Percentiles rank a stretch among this genome's conserved stretches.
Conservation (phyloP, 2,888 invertebrate genomes). For the Xestoiulus laeticollis region DNA sequence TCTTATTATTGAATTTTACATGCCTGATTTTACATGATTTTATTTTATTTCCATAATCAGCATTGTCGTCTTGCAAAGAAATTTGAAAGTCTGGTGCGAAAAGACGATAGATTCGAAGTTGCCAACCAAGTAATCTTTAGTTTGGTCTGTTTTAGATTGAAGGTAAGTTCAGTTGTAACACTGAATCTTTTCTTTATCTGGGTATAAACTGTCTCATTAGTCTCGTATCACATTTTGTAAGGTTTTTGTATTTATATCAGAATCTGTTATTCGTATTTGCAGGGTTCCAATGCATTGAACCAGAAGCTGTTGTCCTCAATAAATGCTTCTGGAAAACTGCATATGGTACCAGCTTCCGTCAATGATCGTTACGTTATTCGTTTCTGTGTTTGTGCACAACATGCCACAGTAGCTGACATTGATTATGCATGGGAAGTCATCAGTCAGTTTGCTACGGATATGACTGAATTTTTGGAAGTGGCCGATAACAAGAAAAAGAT, state of each 20-base stretch:
- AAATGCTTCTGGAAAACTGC: conserved; percentile 93
- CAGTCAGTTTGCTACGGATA: conserved; percentile 62
- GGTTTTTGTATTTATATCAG: no score
- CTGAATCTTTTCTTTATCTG: no score
- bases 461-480: conserved; percentile 62
- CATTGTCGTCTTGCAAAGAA: conserved; percentile 89
- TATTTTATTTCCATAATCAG: conserved; percentile 54
- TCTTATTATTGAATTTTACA: neutral
- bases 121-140: conserved; percentile 94
- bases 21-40: neutral
- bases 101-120: conserved; percentile 87
- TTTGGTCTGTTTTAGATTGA: conserved; percentile 88
- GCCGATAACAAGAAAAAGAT: conserved; percentile 54
- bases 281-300: conserved; percentile 69
- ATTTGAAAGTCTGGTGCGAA: conserved; percentile 82
- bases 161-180: no score
- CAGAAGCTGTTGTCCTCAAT: conserved; percentile 90
- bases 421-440: conserved; percentile 67
- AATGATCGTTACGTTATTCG: conserved; percentile 91
- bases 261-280: conserved; percentile 6
- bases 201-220: no score
- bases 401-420: conserved; percentile 82
- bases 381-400: conserved; percentile 92
- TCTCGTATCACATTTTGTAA: no score
- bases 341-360: conserved; percentile 95